Evolutionary conservation across 2,888 invertebrate genomes (phyloP).

Genomic region (Anticlea derivata): DNA sequence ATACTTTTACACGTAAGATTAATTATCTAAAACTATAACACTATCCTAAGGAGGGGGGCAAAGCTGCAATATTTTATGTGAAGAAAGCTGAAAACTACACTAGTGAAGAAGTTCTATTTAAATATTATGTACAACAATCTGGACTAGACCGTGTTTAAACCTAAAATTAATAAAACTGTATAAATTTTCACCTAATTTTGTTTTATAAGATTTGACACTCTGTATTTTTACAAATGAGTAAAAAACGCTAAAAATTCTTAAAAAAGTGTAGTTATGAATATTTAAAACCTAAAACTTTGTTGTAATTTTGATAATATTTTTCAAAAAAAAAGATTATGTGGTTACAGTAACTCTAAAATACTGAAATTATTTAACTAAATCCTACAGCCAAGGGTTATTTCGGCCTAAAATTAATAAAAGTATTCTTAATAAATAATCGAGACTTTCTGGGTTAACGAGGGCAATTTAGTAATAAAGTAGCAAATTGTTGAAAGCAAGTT

Average conservation of each 20-base stretch:
- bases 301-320: not conserved
- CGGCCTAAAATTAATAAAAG: conserved; percentile 56
- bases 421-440: conserved; percentile 1
- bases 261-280: not conserved
- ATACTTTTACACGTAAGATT: not conserved
- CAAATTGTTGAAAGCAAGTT: not conserved
- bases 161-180: not conserved
- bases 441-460: not conserved
- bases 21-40: conserved; percentile 1
- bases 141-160: conserved; percentile 23
- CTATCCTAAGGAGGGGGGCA: conserved; percentile 12
- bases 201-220: conserved; percentile 26
- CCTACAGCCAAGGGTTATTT: conserved; percentile 64
- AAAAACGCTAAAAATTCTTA: conserved; percentile 12
- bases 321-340: not conserved
- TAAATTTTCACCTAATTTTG: conserved; percentile 2
- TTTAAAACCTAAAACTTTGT: not conserved
- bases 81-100: conserved; percentile 18
- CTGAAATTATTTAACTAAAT: conserved; percentile 34
- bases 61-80: conserved; percentile 25
- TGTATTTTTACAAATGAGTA: conserved; percentile 14
- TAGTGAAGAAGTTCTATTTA: conserved; percentile 12
- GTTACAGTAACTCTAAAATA: conserved; percentile 37
- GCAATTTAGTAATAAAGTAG: not conserved
- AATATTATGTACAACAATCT: conserved; percentile 28